Percentiles rank a stretch among this genome's conserved stretches.
Evolutionary conservation across 1,140 invertebrate genomes (phyloP).

Genomic region (Heliconius hewitsoni): DNA sequence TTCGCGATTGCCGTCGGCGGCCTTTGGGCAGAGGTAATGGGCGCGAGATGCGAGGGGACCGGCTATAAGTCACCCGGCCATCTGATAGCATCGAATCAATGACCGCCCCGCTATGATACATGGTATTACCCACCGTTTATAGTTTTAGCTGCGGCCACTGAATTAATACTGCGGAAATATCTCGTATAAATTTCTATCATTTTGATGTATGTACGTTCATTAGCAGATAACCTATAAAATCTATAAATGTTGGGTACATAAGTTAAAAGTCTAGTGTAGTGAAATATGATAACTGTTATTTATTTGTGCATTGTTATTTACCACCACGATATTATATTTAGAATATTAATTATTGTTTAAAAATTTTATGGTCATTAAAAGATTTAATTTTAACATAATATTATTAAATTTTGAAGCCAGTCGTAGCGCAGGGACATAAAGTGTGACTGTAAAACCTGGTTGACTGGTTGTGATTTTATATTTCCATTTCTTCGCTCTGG

Average conservation of each 20-base stretch:
- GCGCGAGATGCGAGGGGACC: constrained; percentile 61
- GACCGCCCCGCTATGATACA: constrained; percentile 76
- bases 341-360: neutral
- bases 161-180: constrained; percentile 77
- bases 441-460: too few species aligned
- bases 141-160: constrained; percentile 69
- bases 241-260: neutral
- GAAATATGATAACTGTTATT: too few species aligned
- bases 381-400: too few species aligned
- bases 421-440: too few species aligned
- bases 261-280: too few species aligned
- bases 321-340: neutral
- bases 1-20: constrained; percentile 42
- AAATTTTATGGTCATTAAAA: neutral
- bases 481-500: too few species aligned
- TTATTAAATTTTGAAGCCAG: too few species aligned
- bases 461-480: too few species aligned
- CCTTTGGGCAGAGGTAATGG: constrained; percentile 61
- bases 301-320: neutral
- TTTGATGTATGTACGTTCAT: constrained; percentile 36
- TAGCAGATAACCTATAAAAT: constrained; percentile 6
- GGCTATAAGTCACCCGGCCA: constrained; percentile 72
- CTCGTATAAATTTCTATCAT: constrained; percentile 58
- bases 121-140: constrained; percentile 71
- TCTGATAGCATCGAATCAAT: constrained; percentile 77